Percentiles rank a stretch among this genome's conserved stretches.
phyloP scores from a whole-genome alignment of 1,140 invertebrate species.

The Lepidostoma basale region DNA sequence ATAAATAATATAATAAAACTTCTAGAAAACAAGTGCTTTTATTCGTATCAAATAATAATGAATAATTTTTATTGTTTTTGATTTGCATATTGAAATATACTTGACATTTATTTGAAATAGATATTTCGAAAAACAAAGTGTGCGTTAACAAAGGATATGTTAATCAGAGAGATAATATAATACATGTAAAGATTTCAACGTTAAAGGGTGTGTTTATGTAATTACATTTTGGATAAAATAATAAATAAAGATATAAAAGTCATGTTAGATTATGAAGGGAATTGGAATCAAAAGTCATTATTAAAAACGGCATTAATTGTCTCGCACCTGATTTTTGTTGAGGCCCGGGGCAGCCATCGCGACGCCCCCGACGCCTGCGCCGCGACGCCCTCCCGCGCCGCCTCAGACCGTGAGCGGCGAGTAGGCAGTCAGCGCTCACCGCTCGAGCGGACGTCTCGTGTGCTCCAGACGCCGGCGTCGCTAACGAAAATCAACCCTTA shows the following conservation, averaged over 20 bases:
- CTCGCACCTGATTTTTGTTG: not conserved
- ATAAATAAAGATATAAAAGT: no score
- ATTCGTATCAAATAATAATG: no score
- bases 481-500: not conserved
- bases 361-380: constrained; percentile 57
- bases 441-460: constrained; percentile 49
- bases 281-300: not conserved
- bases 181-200: no score
- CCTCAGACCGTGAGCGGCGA: no score
- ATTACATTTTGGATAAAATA: no score
- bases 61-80: no score
- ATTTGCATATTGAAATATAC: not conserved
- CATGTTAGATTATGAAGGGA: no score
- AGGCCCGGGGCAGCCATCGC: constrained; percentile 51
- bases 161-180: no score
- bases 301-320: not conserved
- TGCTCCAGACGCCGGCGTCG: constrained; percentile 28
- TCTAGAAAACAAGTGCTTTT: no score
- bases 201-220: no score
- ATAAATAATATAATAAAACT: no score
- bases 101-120: not conserved
- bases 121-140: not conserved
- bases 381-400: constrained; percentile 51
- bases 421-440: constrained; percentile 47
- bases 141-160: no score